Conservation (phyloP, 2,113 vertebrate species). For the Daboia siamensis region DNA sequence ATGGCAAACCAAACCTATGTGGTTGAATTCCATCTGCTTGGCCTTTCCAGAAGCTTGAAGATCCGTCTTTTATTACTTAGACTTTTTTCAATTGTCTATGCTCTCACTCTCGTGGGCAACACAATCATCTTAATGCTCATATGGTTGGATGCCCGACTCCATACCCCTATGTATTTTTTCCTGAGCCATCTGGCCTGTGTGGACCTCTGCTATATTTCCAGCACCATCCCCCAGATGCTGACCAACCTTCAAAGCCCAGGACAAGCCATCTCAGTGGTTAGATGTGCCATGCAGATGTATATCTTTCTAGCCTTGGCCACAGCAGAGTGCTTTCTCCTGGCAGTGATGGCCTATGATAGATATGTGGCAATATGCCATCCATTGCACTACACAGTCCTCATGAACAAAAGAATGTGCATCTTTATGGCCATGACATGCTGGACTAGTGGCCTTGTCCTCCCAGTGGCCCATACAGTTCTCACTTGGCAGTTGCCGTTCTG, state of each 20-base stretch:
- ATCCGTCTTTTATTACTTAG: conserved; percentile 22
- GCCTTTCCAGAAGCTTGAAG: conserved; percentile 32
- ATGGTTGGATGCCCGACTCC: conserved; percentile 4
- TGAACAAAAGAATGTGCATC: conserved; percentile 38
- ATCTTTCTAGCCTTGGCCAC: conserved; percentile 46
- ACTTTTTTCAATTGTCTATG: conserved; percentile 25
- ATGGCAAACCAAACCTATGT: conserved; percentile 49
- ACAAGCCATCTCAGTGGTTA: conserved; percentile 39
- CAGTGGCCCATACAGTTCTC: conserved; percentile 37
- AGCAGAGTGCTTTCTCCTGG: conserved; percentile 46
- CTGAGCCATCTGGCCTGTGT: conserved; percentile 29
- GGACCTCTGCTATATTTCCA: conserved; percentile 52
- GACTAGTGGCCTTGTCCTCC: conserved; percentile 37
- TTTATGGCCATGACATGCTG: conserved; percentile 6
- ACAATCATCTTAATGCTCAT: conserved; percentile 29
- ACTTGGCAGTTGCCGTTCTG: conserved; percentile 48
- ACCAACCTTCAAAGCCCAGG: conserved; percentile 41
- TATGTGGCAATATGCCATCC: conserved; percentile 41
- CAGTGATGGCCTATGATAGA: conserved; percentile 20
- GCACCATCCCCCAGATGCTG: conserved; percentile 48
- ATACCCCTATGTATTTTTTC: conserved; percentile 19
- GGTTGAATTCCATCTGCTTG: conserved; percentile 50
- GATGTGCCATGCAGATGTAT: conserved; percentile 50
- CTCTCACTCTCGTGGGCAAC: conserved; percentile 31
- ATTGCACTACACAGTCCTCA: conserved; percentile 41